phyloP scores from a whole-genome alignment of 1,140 invertebrate species.

The Phthorimaea operculella region DNA sequence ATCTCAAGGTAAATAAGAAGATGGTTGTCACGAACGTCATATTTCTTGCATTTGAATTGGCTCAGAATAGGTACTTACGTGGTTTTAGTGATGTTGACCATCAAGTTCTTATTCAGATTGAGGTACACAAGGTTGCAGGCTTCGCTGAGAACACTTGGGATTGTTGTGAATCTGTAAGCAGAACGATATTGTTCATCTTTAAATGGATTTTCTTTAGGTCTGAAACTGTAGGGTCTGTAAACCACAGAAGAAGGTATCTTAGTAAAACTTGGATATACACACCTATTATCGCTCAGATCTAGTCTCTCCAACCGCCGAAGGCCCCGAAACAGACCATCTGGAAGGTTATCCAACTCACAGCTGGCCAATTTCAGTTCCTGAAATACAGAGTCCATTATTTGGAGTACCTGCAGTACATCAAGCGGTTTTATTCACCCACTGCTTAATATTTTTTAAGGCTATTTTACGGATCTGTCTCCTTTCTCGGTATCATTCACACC shows the following conservation, averaged over 20 bases:
- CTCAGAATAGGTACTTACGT: constrained; percentile 26
- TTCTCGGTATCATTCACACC: no score
- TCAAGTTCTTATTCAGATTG: constrained; percentile 72
- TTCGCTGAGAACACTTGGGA: constrained; percentile 69
- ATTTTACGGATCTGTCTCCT: no score
- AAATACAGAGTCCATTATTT: no score
- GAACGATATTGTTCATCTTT: background rate
- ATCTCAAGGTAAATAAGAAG: no score
- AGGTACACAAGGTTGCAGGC: constrained; percentile 68
- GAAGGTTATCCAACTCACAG: constrained; percentile 69
- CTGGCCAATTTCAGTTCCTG: constrained; percentile 66
- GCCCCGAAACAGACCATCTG: constrained; percentile 70
- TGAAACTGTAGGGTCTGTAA: no score
- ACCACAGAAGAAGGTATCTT: no score
- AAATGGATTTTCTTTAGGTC: no score
- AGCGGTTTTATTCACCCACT: no score
- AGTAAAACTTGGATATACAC: no score
- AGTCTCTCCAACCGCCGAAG: constrained; percentile 70
- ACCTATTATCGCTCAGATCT: constrained; percentile 71
- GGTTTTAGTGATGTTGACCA: constrained; percentile 39
- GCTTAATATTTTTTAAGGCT: no score
- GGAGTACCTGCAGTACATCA: no score
- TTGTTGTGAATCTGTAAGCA: constrained; percentile 44
- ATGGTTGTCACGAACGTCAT: no score
- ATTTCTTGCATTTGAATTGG: background rate